phyloP scores from a whole-genome alignment of 1,140 invertebrate species.

The Cecropterus lyciades region DNA sequence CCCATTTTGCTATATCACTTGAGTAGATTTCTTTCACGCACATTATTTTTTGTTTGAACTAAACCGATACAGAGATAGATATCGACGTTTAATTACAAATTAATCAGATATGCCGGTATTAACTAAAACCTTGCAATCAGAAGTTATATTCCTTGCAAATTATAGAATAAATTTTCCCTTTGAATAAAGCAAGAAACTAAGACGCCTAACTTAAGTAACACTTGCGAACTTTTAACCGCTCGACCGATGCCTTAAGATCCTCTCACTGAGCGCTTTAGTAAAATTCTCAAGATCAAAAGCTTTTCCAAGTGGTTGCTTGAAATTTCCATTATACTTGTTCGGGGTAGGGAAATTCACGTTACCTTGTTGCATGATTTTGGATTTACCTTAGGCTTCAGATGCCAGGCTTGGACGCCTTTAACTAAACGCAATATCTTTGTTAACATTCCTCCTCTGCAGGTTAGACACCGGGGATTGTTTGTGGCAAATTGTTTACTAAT shows the following conservation, averaged over 20 bases:
- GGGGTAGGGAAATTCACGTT: slow-evolving; percentile 63
- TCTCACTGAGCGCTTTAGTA: slow-evolving; percentile 58
- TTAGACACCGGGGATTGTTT: neutral
- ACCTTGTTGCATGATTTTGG: slow-evolving; percentile 44
- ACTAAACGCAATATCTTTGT: slow-evolving; percentile 24
- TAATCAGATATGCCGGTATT: too few relatives aligned
- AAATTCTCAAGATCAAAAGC: slow-evolving; percentile 77
- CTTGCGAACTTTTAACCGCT: slow-evolving; percentile 53
- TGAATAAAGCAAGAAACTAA: slow-evolving; percentile 34
- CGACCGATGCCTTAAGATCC: slow-evolving; percentile 54
- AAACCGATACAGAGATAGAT: too few relatives aligned
- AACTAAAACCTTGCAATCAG: too few relatives aligned
- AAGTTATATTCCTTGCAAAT: too few relatives aligned
- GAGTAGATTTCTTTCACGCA: too few relatives aligned
- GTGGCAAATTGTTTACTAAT: neutral
- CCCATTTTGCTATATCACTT: too few relatives aligned
- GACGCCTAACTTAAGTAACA: slow-evolving; percentile 42
- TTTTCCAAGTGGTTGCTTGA: slow-evolving; percentile 72
- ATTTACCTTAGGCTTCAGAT: slow-evolving; percentile 12
- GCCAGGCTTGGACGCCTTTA: slow-evolving; percentile 7
- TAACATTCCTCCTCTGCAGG: slow-evolving; percentile 8
- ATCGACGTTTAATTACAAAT: too few relatives aligned
- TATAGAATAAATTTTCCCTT: slow-evolving; percentile 30
- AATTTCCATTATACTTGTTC: slow-evolving; percentile 74
- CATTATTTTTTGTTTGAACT: too few relatives aligned